phyloP scores from a whole-genome alignment of 2,888 invertebrate species.

The Ophion slaviceki region DNA sequence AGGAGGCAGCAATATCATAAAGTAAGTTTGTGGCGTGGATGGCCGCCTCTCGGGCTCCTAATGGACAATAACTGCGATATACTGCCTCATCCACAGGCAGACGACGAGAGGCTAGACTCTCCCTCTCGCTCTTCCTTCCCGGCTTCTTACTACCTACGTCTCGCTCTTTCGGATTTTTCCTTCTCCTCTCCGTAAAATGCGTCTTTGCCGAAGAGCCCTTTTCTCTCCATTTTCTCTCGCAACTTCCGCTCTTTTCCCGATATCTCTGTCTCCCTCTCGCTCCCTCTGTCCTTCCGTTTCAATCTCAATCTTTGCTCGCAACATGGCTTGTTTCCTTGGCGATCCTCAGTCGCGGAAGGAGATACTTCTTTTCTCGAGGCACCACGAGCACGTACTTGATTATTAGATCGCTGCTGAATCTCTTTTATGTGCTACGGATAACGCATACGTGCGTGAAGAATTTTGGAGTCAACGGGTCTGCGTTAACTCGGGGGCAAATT shows the following conservation, averaged over 20 bases:
- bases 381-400: too few relatives aligned
- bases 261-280: conserved; percentile 23
- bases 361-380: not conserved
- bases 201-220: conserved; percentile 39
- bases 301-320: conserved; percentile 3
- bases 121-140: conserved; percentile 43
- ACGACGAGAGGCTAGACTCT: conserved; percentile 62
- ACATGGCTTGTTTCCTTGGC: not conserved
- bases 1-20: conserved; percentile 79
- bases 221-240: conserved; percentile 32
- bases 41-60: conserved; percentile 77
- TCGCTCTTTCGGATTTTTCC: conserved; percentile 12
- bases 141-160: too few relatives aligned
- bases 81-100: conserved; percentile 76
- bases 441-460: too few relatives aligned
- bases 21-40: conserved; percentile 80
- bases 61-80: conserved; percentile 82
- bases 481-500: too few relatives aligned
- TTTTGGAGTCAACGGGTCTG: too few relatives aligned
- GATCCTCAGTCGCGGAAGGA: too few relatives aligned
- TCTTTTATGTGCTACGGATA: too few relatives aligned
- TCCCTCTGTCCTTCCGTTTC: conserved; percentile 6
- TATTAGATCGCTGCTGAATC: too few relatives aligned
- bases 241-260: conserved; percentile 6
- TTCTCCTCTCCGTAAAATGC: conserved; percentile 18